Evolutionary conservation across 2,888 invertebrate genomes (phyloP), one percentile per base, ranked within the genome.

Genomic region (Leptogaster cylindrica): DNA sequence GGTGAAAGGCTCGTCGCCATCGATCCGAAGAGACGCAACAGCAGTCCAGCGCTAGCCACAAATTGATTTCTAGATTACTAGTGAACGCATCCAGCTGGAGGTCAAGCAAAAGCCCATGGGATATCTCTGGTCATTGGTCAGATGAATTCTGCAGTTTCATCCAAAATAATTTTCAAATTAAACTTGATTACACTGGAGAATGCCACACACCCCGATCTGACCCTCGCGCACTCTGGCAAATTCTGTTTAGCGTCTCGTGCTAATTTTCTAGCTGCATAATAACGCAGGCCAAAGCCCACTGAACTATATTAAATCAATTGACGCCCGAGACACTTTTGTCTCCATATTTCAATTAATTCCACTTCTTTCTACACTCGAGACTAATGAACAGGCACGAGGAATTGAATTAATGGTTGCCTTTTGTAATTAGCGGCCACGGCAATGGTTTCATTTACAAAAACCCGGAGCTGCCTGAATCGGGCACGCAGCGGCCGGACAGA

Each of bases 391-490:
- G 39, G 44, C 27, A 27, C 44, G 14, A 68, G 55, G 65, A 68
- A 68, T 68, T 68, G 65, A 65, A 68, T 68, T 68, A 68, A 68
- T 68, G 68, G 65, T 31, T 50, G 55, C 55, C n/a, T 58, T 55
- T 68, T 61, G 51, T 65, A 68, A 68, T 65, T 68, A 68, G 65
- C 33, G 52, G 20, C 52, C 31, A 31, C 33, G 52, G 28, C 52
- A 52, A 52, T 48, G 64, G 33, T 46, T 46, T 46, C 64, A 51
- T 52, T 52, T 52, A 52, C 52, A 52, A 52, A 50, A 52, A 28
- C 33, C 33, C 10, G 27, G 52, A 52, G 28, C 28, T 31, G 31
- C 33, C 52, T 33, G 33, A 33, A 52, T n/a, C 33, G 52, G 31
- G 18, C 52, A 33, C 52, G 52, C 31, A 33, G 31, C 52, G 20